These are phyloP conservation scores for Artemia franciscana DNA, from an alignment of 1,140 invertebrate genomes.

Conservation along the genomic window DNA sequence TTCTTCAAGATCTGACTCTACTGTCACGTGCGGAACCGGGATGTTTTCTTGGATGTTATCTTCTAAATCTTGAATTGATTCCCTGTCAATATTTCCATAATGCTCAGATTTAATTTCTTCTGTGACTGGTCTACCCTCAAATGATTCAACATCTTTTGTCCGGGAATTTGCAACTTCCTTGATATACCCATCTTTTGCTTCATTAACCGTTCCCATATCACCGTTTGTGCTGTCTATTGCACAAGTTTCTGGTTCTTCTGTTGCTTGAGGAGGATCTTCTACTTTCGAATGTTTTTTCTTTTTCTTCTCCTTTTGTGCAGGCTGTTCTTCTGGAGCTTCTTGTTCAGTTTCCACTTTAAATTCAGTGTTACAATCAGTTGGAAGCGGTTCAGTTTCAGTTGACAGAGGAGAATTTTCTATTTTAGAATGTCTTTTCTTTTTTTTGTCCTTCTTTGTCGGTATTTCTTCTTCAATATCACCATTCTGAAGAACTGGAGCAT, in stretches of 20 bases:
- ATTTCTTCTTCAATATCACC: not conserved
- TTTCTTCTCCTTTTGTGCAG: not conserved
- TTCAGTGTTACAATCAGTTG: not conserved
- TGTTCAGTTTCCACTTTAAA: not conserved
- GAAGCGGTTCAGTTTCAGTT: not conserved
- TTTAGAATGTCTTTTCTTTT: slow-evolving; percentile 3
- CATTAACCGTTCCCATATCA: not conserved
- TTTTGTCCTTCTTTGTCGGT: not conserved
- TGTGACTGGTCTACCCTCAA: not conserved
- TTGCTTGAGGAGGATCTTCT: not conserved
- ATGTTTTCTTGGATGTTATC: not conserved
- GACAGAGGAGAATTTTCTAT: not conserved
- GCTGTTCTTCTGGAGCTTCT: not conserved
- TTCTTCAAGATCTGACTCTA: not conserved
- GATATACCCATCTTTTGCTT: not conserved
- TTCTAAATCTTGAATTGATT: not conserved
- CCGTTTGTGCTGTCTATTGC: not conserved
- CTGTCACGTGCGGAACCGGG: not conserved
- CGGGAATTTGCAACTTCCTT: not conserved
- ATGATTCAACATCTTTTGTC: not conserved
- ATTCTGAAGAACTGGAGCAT: not conserved
- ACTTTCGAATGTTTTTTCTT: slow-evolving; percentile 3
- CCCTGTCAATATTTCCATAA: not conserved
- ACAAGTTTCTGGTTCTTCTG: not conserved
- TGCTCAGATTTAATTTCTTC: not conserved